Conservation (phyloP, 2,888 invertebrate species). For the Hermaeophaga mercurialis region DNA sequence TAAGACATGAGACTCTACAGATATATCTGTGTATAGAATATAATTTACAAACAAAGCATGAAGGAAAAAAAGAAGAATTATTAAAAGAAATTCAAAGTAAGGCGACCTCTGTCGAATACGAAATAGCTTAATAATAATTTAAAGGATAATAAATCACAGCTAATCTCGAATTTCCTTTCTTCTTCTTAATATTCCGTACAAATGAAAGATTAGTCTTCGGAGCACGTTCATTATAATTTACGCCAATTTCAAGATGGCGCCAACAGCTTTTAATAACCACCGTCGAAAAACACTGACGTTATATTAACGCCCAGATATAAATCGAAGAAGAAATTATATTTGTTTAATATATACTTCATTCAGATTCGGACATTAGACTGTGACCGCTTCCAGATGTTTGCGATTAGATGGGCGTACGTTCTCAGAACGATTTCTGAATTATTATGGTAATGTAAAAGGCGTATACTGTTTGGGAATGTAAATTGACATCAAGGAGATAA, state of each 20-base stretch:
- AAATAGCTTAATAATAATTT: conserved; percentile 15
- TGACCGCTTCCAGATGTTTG: conserved; percentile 37
- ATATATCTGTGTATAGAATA: no score
- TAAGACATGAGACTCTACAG: no score
- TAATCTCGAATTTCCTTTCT: conserved; percentile 16
- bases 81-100: no score
- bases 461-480: conserved; percentile 59
- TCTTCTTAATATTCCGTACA: conserved; percentile 19
- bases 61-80: no score
- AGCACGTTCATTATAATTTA: conserved; percentile 29
- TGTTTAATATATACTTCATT: conserved; percentile 47
- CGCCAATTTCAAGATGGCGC: conserved; percentile 37
- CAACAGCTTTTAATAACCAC: conserved; percentile 46
- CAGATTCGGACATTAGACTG: conserved; percentile 45
- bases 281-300: conserved; percentile 44
- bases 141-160: conserved; percentile 11
- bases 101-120: conserved; percentile 11
- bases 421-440: conserved; percentile 56
- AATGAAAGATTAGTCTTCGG: conserved; percentile 20
- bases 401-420: conserved; percentile 44
- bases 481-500: conserved; percentile 52
- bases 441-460: conserved; percentile 59
- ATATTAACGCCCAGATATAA: conserved; percentile 43
- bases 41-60: no score
- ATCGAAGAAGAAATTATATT: conserved; percentile 49